These are phyloP conservation scores for Caenorhabditis doughertyi DNA, from an alignment of 2,888 invertebrate species.

Conservation along the genomic window DNA sequence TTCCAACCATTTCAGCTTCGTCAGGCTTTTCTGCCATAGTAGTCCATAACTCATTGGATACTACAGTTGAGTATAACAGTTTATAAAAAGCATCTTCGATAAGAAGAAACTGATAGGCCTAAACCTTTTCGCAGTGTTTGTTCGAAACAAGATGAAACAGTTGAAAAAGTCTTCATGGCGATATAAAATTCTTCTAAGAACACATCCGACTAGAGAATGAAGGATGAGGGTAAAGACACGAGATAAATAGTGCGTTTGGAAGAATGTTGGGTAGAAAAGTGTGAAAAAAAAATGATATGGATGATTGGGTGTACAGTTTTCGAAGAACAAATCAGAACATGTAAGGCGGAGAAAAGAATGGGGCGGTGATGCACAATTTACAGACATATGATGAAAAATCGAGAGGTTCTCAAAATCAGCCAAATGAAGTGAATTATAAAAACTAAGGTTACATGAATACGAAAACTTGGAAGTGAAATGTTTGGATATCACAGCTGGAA, in stretches of 20 bases:
- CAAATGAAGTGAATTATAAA: conserved; percentile 19
- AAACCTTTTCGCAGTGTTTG: conserved; percentile 1
- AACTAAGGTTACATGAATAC: conserved; percentile 14
- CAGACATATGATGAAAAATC: conserved; percentile 27
- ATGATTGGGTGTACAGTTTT: background rate
- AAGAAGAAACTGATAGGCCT: conserved; percentile 21
- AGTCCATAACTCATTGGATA: conserved; percentile 15
- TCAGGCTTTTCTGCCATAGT: background rate
- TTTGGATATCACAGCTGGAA: conserved; percentile 18
- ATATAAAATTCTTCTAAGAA: conserved; percentile 20
- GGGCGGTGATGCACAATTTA: conserved; percentile 36
- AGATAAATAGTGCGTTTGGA: background rate
- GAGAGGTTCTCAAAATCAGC: conserved; percentile 24
- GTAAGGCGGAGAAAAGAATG: background rate
- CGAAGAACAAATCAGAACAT: conserved; percentile 11
- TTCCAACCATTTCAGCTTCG: background rate
- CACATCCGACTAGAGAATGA: conserved; percentile 6
- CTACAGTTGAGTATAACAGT: background rate
- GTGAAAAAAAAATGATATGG: conserved; percentile 36
- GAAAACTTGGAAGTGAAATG: background rate
- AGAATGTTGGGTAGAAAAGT: background rate
- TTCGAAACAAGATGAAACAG: background rate
- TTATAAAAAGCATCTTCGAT: background rate
- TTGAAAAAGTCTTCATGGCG: conserved; percentile 26
- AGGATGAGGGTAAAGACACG: background rate